Base-by-base conservation (phyloP, 2,797 vertebrate species). In the Adrianichthys oophorus region DNA sequence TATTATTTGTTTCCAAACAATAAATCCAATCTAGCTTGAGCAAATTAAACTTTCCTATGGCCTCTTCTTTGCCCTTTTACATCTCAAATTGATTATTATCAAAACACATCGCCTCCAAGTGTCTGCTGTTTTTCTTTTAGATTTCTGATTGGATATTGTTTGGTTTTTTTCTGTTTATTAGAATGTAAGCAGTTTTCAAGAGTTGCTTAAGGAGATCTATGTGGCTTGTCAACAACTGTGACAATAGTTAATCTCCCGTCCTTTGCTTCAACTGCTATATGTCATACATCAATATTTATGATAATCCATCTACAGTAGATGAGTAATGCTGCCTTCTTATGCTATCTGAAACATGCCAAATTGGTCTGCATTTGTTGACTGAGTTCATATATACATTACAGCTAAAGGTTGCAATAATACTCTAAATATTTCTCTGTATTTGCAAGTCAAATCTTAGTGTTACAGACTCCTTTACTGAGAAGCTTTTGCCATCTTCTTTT, bases 1-100 rank as follows among this genome's bases (percentile, higher is more conserved):
- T 91, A 92, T 89, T 90, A 92, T 93, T 92, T 91, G 89, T 93
- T 92, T 90, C 74, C 85, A 86, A 92, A 93, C 92, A 93, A 93
- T 93, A 92, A 91, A 90, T 91, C 90, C 88, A 93, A 93, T 93
- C 91, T 90, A 87, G 90, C 84, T 68, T 71, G 72, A 84, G 86
- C 76, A 83, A 89, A 90, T 90, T 86, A 90, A 90, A 91, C 88
- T 72, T 87, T 85, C 77, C 83, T 84, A 88, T 90, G 86, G 88
- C 87, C 90, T 92, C 89, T 88, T 92, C 85, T 78, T 69, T 59
- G 76, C 88, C 87, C 85, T 90, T 92, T 90, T 88, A 89, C 87
- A 89, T 91, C 80, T 84, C 78, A 83, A 86, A 86, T 72, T 72
- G 78, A 84, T 89, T 83, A 74, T 79, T 87, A 80, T 87, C 81